Base-by-base conservation (phyloP, 2,113 vertebrate genomes). In the Ageneiosus marmoratus region DNA sequence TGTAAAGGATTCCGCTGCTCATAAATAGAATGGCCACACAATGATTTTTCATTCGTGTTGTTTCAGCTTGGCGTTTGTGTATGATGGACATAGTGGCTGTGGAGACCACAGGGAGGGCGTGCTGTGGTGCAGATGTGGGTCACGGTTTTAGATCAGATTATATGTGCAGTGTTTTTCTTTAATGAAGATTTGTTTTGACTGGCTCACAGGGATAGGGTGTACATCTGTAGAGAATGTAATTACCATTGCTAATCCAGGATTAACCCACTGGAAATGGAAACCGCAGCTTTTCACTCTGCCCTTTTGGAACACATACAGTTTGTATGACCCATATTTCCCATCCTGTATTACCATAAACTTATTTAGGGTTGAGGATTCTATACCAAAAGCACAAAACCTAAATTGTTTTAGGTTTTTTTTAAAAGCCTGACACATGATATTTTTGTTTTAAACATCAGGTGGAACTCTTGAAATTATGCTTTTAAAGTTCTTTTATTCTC, bases 221-320 rank as follows among this genome's bases (percentile, higher is more conserved):
- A 76, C 80, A 88, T 80, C 85, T 88, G 86, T 75, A 86, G 82
- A 72, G 74, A 83, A 80, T 3, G 72, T 77, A 27, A 84, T 79
- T 80, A 80, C 81, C 51, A 84, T 85, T 83, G 53, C 60, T 80
- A 83, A 87, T 85, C 29, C 48, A 80, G 55, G 72, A 72, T 80
- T 77, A 51, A n/a, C 29, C 67, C 37, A 16, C 51, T 70, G 80
- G 24, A 58, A 78, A 73, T 15, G 8, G 13, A 50, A 37, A 58
- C 53, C 3, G 22, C 56, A 67, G 22, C 29, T 67, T 73, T 50
- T 51, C 62, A 60, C 5, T 79, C 7, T 65, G 60, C 27, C 12
- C 27, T 62, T 62, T 62, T 32, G 27, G 27, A 60, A 13, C 55
- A 29, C 4, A 16, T 3, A 34, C 62, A 65, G 6, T 34, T 65